These are phyloP conservation scores for Macaria liturata DNA, from an alignment of 2,888 invertebrate species.

Conservation along the genomic window DNA sequence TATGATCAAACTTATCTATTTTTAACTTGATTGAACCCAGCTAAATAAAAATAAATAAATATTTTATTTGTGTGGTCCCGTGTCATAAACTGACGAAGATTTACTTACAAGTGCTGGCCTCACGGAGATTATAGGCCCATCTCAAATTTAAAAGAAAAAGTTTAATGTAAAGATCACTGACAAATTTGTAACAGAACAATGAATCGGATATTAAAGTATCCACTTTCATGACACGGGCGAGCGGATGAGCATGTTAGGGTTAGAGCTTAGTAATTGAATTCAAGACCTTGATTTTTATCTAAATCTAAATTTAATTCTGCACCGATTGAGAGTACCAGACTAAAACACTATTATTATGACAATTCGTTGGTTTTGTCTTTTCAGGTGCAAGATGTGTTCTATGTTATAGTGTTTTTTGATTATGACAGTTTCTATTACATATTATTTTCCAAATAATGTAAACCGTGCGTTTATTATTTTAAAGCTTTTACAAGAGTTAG, in stretches of 20 bases:
- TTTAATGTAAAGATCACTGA: conserved; percentile 82
- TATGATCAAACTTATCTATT: conserved; percentile 21
- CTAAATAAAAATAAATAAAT: conserved; percentile 41
- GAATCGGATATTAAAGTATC: conserved; percentile 82
- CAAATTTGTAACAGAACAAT: conserved; percentile 84
- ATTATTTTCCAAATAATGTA: too few species aligned
- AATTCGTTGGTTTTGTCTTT: too few species aligned
- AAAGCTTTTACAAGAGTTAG: too few species aligned
- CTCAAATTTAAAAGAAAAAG: conserved; percentile 78
- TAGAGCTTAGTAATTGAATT: conserved; percentile 47
- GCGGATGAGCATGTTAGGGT: conserved; percentile 66
- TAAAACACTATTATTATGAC: too few species aligned
- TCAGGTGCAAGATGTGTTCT: too few species aligned
- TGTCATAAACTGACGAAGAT: conserved; percentile 66
- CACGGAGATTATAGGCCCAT: conserved; percentile 75
- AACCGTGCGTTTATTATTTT: too few species aligned
- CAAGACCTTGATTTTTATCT: conserved; percentile 12
- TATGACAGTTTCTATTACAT: too few species aligned
- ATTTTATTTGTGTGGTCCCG: conserved; percentile 75
- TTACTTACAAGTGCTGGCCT: conserved; percentile 67
- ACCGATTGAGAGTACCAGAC: too few species aligned
- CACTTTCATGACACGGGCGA: conserved; percentile 78
- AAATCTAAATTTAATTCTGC: neutral
- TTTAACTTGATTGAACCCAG: conserved; percentile 7
- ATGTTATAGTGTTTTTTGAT: too few species aligned